Conservation (phyloP, 2,113 vertebrate genomes). For the Amphilophus citrinellus region DNA sequence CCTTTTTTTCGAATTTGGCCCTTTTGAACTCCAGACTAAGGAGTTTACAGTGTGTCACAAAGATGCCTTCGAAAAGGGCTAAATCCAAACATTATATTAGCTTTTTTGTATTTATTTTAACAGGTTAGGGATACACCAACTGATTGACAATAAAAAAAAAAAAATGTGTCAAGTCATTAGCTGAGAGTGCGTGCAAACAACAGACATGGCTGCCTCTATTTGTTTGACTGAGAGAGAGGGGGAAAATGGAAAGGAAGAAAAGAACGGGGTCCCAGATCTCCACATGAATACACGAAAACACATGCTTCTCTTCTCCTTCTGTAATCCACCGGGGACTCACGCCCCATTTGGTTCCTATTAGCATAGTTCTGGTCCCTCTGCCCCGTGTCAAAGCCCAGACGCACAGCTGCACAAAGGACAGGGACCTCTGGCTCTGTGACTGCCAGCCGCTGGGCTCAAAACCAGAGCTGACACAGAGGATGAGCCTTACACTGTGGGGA, state of each 20-base stretch:
- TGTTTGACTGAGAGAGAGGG: conserved; percentile 56
- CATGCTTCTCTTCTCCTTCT: conserved; percentile 79
- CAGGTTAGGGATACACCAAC: conserved; percentile 8
- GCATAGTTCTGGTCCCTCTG: conserved; percentile 80
- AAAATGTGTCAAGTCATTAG: conserved; percentile 34
- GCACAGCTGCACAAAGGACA: conserved; percentile 78
- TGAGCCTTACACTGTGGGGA: conserved; percentile 47
- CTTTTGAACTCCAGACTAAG: conserved; percentile 22
- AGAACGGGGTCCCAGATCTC: conserved; percentile 63
- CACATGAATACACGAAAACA: conserved; percentile 76
- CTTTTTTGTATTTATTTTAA: conserved; percentile 23
- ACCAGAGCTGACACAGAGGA: conserved; percentile 72
- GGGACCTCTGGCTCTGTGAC: conserved; percentile 72
- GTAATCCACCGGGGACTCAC: conserved; percentile 78
- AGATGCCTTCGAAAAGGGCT: conserved; percentile 20
- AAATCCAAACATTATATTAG: conserved; percentile 30
- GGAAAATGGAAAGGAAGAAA: conserved; percentile 26
- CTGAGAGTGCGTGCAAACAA: conserved; percentile 54
- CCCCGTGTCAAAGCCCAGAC: conserved; percentile 77
- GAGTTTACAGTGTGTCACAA: conserved; percentile 27
- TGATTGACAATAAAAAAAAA: conserved; percentile 20
- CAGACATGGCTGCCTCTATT: conserved; percentile 52
- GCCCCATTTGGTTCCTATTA: conserved; percentile 84
- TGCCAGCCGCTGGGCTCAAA: conserved; percentile 68
- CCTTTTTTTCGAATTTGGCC: conserved; percentile 16